Conservation (phyloP, 2,888 invertebrate genomes). For the Cephonodes hylas region DNA sequence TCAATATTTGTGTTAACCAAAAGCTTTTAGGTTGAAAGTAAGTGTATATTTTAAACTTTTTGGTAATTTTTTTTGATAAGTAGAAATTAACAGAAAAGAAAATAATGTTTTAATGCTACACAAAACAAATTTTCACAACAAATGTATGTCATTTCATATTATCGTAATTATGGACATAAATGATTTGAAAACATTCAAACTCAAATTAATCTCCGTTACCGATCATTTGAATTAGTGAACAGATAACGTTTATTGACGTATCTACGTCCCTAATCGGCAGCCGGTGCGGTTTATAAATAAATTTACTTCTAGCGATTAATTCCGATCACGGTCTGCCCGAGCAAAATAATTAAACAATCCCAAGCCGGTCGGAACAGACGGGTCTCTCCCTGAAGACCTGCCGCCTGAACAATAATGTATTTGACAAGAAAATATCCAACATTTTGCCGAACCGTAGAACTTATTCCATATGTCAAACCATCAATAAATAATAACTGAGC, state of each 20-base stretch:
- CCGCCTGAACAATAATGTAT: slow-evolving; percentile 54
- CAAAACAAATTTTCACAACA: too few relatives aligned
- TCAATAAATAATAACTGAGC: not conserved
- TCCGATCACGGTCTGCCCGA: slow-evolving; percentile 64
- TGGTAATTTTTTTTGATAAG: too few relatives aligned
- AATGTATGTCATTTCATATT: too few relatives aligned
- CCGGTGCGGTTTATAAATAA: slow-evolving; percentile 46
- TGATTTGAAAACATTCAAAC: not conserved
- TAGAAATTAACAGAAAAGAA: too few relatives aligned
- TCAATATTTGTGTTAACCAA: too few relatives aligned
- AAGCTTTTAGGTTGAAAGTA: too few relatives aligned
- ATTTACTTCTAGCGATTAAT: slow-evolving; percentile 62
- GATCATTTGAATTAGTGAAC: slow-evolving; percentile 14
- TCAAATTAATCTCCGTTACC: not conserved
- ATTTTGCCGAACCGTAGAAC: slow-evolving; percentile 12
- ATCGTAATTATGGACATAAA: too few relatives aligned
- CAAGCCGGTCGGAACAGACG: slow-evolving; percentile 53
- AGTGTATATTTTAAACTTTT: too few relatives aligned
- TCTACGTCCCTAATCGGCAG: slow-evolving; percentile 24
- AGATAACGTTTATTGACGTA: slow-evolving; percentile 25
- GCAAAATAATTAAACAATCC: slow-evolving; percentile 77
- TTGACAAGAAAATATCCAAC: slow-evolving; percentile 50
- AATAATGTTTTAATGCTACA: too few relatives aligned
- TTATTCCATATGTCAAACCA: not conserved
- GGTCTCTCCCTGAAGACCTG: slow-evolving; percentile 51